A percentile compares a stretch with the other conserved stretches of the same genome.
phyloP scores from a whole-genome alignment of 1,140 invertebrate genomes.

The Ceratoteleas bidentatus region DNA sequence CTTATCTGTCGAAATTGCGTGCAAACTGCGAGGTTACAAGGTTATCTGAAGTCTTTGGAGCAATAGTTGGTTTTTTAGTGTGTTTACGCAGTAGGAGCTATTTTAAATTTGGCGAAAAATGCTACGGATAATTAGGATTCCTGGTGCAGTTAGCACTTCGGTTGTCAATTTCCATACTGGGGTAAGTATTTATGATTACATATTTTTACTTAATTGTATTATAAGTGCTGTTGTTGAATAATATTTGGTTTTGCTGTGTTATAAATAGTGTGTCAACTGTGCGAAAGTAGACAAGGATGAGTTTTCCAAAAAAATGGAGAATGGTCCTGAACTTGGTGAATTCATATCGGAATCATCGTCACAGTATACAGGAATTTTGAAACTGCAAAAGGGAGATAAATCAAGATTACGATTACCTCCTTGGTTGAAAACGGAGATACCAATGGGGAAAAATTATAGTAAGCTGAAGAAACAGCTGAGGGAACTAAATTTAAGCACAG shows the following conservation, averaged over 20 bases:
- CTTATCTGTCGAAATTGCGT: no score
- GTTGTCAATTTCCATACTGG: slow-evolving; percentile 48
- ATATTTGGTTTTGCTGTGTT: not conserved
- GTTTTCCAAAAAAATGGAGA: slow-evolving; percentile 74
- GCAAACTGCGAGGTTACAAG: slow-evolving; percentile 24
- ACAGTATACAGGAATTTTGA: slow-evolving; percentile 91
- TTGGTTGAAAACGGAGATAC: slow-evolving; percentile 98
- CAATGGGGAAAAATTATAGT: slow-evolving; percentile 92
- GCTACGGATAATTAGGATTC: slow-evolving; percentile 11
- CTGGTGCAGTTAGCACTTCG: slow-evolving; percentile 25
- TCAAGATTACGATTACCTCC: slow-evolving; percentile 93
- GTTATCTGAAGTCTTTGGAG: slow-evolving; percentile 32
- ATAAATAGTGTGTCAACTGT: slow-evolving; percentile 61
- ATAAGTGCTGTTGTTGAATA: not conserved
- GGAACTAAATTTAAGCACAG: slow-evolving; percentile 95
- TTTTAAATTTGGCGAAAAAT: slow-evolving; percentile 15
- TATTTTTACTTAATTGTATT: no score
- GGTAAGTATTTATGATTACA: slow-evolving; percentile 50
- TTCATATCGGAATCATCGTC: slow-evolving; percentile 70
- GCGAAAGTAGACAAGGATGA: slow-evolving; percentile 66
- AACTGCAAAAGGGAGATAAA: slow-evolving; percentile 90
- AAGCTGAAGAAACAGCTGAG: slow-evolving; percentile 93
- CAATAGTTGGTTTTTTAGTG: not conserved
- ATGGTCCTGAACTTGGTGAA: slow-evolving; percentile 76
- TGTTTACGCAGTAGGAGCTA: slow-evolving; percentile 4